Percentiles rank a stretch among this genome's conserved stretches.
phyloP scores from a whole-genome alignment of 1,140 invertebrate genomes.

The Adelges cooleyi region DNA sequence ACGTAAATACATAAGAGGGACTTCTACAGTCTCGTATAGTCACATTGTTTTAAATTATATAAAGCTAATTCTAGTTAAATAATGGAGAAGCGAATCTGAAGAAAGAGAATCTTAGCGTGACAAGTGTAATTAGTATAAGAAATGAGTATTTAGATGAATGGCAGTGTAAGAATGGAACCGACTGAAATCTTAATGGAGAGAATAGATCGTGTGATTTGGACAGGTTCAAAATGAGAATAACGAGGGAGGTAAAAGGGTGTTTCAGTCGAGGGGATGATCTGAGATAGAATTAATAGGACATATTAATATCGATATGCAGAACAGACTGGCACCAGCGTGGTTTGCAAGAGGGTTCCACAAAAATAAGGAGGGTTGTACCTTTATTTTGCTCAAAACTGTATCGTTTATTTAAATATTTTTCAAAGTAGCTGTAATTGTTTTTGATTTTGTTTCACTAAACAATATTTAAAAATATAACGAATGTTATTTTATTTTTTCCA shows the following conservation, averaged over 20 bases:
- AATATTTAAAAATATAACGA: too few species aligned
- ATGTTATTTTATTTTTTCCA: too few species aligned
- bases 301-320: constrained; percentile 6
- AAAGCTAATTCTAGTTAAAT: too few species aligned
- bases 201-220: constrained; percentile 10
- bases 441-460: too few species aligned
- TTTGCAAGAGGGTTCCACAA: background rate
- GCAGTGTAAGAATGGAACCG: background rate
- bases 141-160: background rate
- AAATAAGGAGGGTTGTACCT: too few species aligned
- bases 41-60: too few species aligned
- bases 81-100: too few species aligned
- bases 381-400: too few species aligned
- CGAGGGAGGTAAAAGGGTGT: constrained; percentile 4
- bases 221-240: background rate
- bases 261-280: constrained; percentile 14
- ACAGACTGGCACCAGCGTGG: background rate
- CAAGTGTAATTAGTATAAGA: constrained; percentile 8
- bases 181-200: background rate
- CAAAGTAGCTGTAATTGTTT: too few species aligned
- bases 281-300: constrained; percentile 25
- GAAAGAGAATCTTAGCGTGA: background rate
- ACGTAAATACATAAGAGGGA: too few species aligned
- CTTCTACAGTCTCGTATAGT: too few species aligned
- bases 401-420: too few species aligned